Conservation (phyloP, 2,797 vertebrate species). For the Sciaenops ocellatus region DNA sequence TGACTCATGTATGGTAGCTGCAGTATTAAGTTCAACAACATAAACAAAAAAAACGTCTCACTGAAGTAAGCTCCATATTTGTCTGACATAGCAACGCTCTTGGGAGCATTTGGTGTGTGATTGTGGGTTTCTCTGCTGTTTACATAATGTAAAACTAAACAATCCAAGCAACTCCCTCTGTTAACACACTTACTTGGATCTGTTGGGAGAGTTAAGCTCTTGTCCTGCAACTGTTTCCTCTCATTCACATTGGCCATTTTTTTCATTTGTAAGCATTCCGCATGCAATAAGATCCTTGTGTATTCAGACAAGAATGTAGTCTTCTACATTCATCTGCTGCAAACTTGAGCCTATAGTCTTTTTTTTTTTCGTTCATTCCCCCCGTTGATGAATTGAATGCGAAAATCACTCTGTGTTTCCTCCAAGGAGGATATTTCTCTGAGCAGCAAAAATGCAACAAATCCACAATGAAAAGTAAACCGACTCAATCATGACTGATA, state of each 20-base stretch:
- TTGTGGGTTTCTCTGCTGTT: slow-evolving; percentile 45
- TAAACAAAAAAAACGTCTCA: slow-evolving; percentile 45
- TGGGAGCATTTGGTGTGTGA: slow-evolving; percentile 57
- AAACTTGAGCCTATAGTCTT: slow-evolving; percentile 33
- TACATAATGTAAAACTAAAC: slow-evolving; percentile 64
- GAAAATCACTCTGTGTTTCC: slow-evolving; percentile 55
- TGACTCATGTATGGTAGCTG: slow-evolving; percentile 4
- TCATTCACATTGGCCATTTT: slow-evolving; percentile 38
- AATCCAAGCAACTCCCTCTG: slow-evolving; percentile 38
- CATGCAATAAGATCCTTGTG: slow-evolving; percentile 54
- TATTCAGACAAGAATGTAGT: slow-evolving; percentile 51
- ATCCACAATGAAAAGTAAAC: slow-evolving; percentile 62
- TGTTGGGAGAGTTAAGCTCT: slow-evolving; percentile 43
- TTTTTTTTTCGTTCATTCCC: slow-evolving; percentile 3
- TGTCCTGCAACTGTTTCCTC: slow-evolving; percentile 60
- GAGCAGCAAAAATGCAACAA: slow-evolving; percentile 55
- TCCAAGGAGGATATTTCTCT: slow-evolving; percentile 43
- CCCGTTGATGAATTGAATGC: slow-evolving; percentile 57
- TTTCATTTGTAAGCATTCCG: slow-evolving; percentile 55
- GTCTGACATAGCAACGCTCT: slow-evolving; percentile 51
- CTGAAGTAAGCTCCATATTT: slow-evolving; percentile 36
- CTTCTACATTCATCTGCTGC: slow-evolving; percentile 48
- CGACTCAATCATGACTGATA: slow-evolving; percentile 54
- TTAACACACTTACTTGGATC: slow-evolving; percentile 32
- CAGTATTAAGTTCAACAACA: slow-evolving; percentile 13